Evolutionary conservation across 2,113 vertebrate genomes (phyloP), one percentile per base, ranked within the genome.

Genomic region (Megaceryle torquata): DNA sequence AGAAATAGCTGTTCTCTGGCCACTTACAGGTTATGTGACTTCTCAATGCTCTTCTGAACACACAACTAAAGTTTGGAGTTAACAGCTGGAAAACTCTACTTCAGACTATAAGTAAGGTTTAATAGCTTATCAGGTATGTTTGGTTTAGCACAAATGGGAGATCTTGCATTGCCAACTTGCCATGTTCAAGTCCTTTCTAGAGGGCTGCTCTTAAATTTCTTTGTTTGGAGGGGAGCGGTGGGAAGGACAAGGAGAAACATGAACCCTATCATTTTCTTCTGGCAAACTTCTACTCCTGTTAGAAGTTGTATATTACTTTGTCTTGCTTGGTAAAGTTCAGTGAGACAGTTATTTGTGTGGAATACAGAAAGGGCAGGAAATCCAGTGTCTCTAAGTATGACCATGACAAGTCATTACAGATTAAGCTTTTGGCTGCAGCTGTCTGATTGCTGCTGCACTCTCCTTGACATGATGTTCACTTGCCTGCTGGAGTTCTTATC

Each of bases 371-470:
- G 24, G 67, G 83, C 77, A 93, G 89, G 86, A 92, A 35, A 69
- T 57, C 5, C 44, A 65, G 35, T 14, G 78, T 84, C 63, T 86
- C 26, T 69, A 29, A 87, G 92, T 64, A 61, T 3, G 10, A 61
- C 63, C 71, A 85, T 60, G 63, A 74, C 72, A 46, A 87, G 72
- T 80, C 90, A 63, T 46, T 74, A 51, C 76, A 89, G 78, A 97
- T 92, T 82, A 97, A 83, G 80, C 46, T 94, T 91, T 89, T 69
- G 83, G 71, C 89, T 95, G 80, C 78, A 61, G 76, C 71, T 96
- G 94, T 89, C 86, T 96, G 84, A 64, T 81, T 74, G 81, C 94
- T 75, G 82, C 94, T 56, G 68, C 1, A 41, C 77, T 93, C 86
- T 76, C 91, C 85, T 75, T 97, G 95, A 94, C 74, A 5, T 10